Evolutionary conservation across 2,888 invertebrate genomes (phyloP), one percentile per base, ranked within the genome.

Genomic region (Parochlus steinenii): DNA sequence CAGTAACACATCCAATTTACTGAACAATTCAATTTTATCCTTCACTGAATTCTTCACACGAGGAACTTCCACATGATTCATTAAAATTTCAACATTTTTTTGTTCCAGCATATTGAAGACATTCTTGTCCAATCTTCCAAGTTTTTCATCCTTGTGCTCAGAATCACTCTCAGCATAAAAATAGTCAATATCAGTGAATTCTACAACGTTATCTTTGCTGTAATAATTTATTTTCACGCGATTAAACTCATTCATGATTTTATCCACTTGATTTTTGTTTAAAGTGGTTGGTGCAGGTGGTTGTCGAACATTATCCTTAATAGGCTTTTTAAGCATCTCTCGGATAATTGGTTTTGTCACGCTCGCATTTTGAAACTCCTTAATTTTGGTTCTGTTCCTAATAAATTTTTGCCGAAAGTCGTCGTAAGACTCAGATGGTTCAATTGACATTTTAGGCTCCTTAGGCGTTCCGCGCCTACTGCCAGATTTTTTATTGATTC

Each of bases 181-280:
- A 28, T 34, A 34, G 16, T 34, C 34, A 15, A 34, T 34, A 19
- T 34, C 7, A n/a, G 34, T 34, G 16, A 34, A 34, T 20, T 34
- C 34, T 10, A 34, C 34, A 8, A 12, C 20, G n/a, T 34, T 34
- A 6, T 34, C 28, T 8, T 34, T 34, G 22, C 34, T 34, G 16
- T 34, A 34, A 28, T 34, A 34, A 34, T 34, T 34, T 10, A 34
- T 34, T 16, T 34, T 34, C 2, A 34, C 34, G 3, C 34, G 34
- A 27, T 34, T 34, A 18, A 34, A 34, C n/a, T 34, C 34, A 27
- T 34, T 34, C 28, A 34, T 34, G 3, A 34, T 27, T 15, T 34
- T 27, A 34, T 34, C 34, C 4, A 34, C 28, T 34, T 34, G 34
- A 22, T 34, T 34, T 17, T 34, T 34, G n/a, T 34, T 28, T 6